Evolutionary conservation across 2,113 vertebrate genomes (phyloP), one percentile per base, ranked within the genome.

Genomic region (Paratilapia polleni): DNA sequence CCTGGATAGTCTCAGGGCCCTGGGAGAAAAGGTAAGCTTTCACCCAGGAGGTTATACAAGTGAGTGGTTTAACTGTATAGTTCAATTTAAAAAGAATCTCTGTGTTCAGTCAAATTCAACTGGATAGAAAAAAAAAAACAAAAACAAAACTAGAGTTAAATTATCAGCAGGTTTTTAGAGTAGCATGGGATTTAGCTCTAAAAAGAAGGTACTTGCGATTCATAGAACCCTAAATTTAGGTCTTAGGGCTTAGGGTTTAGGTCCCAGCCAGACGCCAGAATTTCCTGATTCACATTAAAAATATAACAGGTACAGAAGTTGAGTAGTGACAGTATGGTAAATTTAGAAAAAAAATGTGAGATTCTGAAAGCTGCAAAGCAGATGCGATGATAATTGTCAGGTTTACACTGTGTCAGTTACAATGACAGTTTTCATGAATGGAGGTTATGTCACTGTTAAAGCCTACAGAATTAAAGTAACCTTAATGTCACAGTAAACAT

Each of bases 11-110:
- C 96, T 99, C 58, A 96, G 91, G 92, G 98, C 98, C n/a, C 96
- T 99, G 74, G 96, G 97, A 90, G 96, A 97, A 93, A 99, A 99
- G 97, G 98, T 99, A 94, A 86, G 91, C 63, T 62, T 62, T 20
- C 26, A 43, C 10, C 11, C 26, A 57, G 15, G 15, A 28, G 19
- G 31, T 83, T 10, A 28, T 36, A 60, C 47, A 74, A 20, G n/a
- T 34, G 22, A 34, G 38, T 26, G 2, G 8, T 0, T 56, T 11
- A 52, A 19, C 20, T 19, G 36, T 20, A 26, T 26, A 15, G 47
- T 73, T 54, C 19, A 73, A 24, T 31, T 52, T 52, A 10, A 73
- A 31, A 38, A 70, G 26, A 59, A 36, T 60, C 22, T 38, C 8
- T 9, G 5, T 6, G 6, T 28, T 56, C 6, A 1, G 8, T 26